phyloP scores from a whole-genome alignment of 1,140 invertebrate genomes.

The Schmidtea mediterranea region DNA sequence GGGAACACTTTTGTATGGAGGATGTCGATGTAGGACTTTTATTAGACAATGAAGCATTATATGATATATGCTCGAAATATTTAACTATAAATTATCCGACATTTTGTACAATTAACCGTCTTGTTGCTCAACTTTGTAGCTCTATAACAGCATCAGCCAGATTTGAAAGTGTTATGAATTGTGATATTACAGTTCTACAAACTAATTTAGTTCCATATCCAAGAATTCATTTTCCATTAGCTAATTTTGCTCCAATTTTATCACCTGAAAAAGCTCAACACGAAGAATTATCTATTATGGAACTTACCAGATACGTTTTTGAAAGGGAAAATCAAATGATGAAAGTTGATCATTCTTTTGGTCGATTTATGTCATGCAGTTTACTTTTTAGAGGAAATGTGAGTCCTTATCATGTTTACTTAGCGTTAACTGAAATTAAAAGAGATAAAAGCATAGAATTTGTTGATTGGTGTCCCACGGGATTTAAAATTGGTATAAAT shows the following conservation, averaged over 20 bases:
- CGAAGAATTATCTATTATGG: background rate
- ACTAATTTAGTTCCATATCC: constrained; percentile 30
- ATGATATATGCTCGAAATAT: constrained; percentile 15
- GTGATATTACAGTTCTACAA: constrained; percentile 29
- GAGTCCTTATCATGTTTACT: constrained; percentile 47
- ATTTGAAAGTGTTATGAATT: constrained; percentile 16
- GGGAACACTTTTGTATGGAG: no score
- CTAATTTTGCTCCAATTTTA: constrained; percentile 4
- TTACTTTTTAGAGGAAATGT: constrained; percentile 10
- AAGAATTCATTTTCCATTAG: constrained; percentile 18
- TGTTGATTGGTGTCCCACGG: constrained; percentile 52
- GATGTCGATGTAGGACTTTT: no score
- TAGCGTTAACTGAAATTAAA: constrained; percentile 50
- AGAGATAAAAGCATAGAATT: constrained; percentile 38
- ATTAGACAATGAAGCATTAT: constrained; percentile 4
- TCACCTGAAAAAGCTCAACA: constrained; percentile 1
- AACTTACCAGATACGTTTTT: constrained; percentile 33
- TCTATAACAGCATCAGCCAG: background rate
- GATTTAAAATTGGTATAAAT: constrained; percentile 34
- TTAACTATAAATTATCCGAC: constrained; percentile 13
- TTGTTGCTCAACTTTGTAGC: constrained; percentile 29
- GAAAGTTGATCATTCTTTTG: constrained; percentile 36
- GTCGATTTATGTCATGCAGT: constrained; percentile 26
- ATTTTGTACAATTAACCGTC: constrained; percentile 31
- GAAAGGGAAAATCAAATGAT: constrained; percentile 39